Evolutionary conservation across 2,113 vertebrate genomes (phyloP).

Genomic region (Lepus timidus): DNA sequence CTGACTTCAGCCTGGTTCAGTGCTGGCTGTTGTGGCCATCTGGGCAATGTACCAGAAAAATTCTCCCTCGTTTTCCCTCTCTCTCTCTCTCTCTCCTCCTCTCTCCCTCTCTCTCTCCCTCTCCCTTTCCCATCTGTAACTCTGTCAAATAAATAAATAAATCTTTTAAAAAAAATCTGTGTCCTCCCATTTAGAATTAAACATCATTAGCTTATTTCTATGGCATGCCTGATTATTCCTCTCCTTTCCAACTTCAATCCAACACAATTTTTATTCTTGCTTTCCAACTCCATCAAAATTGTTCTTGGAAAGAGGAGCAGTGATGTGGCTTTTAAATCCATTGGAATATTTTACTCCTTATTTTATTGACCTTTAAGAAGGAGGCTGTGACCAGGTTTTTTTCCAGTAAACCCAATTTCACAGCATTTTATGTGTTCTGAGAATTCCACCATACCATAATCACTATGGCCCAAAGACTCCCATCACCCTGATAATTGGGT

Average conservation of each 20-base stretch:
- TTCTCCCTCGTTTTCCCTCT: rapidly evolving
- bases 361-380: conserved; percentile 34
- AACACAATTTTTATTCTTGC: background rate
- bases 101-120: too few species aligned
- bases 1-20: too few species aligned
- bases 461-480: background rate
- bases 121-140: too few species aligned
- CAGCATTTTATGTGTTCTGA: background rate
- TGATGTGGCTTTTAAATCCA: background rate
- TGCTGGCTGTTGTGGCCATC: too few species aligned
- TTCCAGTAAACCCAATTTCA: background rate
- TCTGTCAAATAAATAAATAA: too few species aligned
- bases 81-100: too few species aligned
- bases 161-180: background rate
- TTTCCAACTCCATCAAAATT: background rate
- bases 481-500: background rate
- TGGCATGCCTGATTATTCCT: background rate
- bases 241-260: background rate
- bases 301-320: conserved; percentile 22
- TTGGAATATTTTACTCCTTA: background rate
- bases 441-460: background rate
- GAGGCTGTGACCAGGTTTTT: background rate
- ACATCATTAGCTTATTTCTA: background rate
- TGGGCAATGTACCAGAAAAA: too few species aligned
- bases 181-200: background rate